Percentiles rank a stretch among this genome's conserved stretches.
Evolutionary conservation across 1,140 invertebrate genomes (phyloP).

Genomic region (Bilobella aurantiaca): DNA sequence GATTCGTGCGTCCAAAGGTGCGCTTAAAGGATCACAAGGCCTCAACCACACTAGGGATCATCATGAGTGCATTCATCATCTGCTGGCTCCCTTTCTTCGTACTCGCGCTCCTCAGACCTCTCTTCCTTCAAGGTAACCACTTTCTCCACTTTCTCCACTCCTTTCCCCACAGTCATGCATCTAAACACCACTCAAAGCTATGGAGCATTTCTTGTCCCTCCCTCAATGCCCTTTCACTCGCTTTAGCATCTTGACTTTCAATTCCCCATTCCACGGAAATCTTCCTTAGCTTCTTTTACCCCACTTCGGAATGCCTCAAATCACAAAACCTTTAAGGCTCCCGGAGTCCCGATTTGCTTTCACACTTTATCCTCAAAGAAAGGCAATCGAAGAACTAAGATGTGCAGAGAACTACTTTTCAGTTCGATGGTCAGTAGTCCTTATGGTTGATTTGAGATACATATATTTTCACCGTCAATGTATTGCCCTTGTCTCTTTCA

Average conservation of each 20-base stretch:
- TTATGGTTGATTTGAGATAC: too few relatives aligned
- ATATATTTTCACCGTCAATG: too few relatives aligned
- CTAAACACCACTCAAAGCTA: too few relatives aligned
- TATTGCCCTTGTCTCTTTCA: too few relatives aligned
- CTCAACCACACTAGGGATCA: constrained; percentile 90
- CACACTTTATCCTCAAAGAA: background rate
- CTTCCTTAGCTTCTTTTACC: too few relatives aligned
- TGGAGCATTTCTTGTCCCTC: too few relatives aligned
- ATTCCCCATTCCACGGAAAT: too few relatives aligned
- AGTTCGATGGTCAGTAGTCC: too few relatives aligned
- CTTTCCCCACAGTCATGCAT: too few relatives aligned
- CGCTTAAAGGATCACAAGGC: constrained; percentile 65
- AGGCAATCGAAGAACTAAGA: background rate
- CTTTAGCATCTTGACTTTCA: too few relatives aligned
- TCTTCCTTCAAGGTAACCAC: constrained; percentile 43
- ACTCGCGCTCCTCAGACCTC: constrained; percentile 75
- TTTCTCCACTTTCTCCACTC: background rate
- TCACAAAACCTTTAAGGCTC: too few relatives aligned
- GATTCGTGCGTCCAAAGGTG: constrained; percentile 22
- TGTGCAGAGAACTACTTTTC: background rate
- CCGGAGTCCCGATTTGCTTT: too few relatives aligned
- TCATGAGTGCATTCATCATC: constrained; percentile 67
- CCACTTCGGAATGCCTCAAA: background rate
- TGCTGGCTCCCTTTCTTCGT: constrained; percentile 98
- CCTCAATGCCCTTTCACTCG: background rate